Conservation (phyloP, 1,140 invertebrate species). For the Neuroterus valhalla region DNA sequence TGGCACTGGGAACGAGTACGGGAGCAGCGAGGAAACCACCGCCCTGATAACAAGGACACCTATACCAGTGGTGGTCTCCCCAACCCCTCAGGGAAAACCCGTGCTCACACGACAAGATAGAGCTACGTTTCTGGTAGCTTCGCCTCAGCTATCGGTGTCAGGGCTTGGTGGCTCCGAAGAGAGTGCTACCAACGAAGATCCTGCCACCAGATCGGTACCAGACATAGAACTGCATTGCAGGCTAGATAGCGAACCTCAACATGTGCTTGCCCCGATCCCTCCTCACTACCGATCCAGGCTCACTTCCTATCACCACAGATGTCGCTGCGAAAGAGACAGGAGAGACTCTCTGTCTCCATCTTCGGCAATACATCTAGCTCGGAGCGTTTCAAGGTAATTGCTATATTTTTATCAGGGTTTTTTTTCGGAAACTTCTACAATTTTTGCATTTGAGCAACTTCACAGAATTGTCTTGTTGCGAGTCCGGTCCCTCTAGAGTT, state of each 20-base stretch:
- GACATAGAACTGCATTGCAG: slow-evolving; percentile 91
- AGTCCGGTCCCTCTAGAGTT: too few relatives aligned
- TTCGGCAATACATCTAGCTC: slow-evolving; percentile 82
- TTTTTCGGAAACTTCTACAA: too few relatives aligned
- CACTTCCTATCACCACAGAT: slow-evolving; percentile 69
- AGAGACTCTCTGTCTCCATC: slow-evolving; percentile 85
- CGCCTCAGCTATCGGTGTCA: slow-evolving; percentile 84
- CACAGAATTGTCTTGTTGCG: too few relatives aligned
- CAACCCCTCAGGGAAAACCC: slow-evolving; percentile 78
- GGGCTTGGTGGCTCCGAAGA: slow-evolving; percentile 86
- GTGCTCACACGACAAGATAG: slow-evolving; percentile 89
- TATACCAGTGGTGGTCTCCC: slow-evolving; percentile 73
- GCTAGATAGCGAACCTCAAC: slow-evolving; percentile 68
- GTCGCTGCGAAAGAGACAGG: slow-evolving; percentile 79
- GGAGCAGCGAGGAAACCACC: slow-evolving; percentile 85
- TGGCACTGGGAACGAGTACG: slow-evolving; percentile 69
- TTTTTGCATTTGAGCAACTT: too few relatives aligned
- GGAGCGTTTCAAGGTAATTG: slow-evolving; percentile 80
- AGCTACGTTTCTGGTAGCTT: slow-evolving; percentile 83
- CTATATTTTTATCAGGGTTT: not conserved
- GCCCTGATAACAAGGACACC: slow-evolving; percentile 80
- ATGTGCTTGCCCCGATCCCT: slow-evolving; percentile 65
- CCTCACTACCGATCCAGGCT: slow-evolving; percentile 64
- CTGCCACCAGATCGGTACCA: slow-evolving; percentile 87
- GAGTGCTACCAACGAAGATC: slow-evolving; percentile 80